Base-by-base conservation (phyloP, 2,113 vertebrate species). In the Pseudolaguvia tuberculata region DNA sequence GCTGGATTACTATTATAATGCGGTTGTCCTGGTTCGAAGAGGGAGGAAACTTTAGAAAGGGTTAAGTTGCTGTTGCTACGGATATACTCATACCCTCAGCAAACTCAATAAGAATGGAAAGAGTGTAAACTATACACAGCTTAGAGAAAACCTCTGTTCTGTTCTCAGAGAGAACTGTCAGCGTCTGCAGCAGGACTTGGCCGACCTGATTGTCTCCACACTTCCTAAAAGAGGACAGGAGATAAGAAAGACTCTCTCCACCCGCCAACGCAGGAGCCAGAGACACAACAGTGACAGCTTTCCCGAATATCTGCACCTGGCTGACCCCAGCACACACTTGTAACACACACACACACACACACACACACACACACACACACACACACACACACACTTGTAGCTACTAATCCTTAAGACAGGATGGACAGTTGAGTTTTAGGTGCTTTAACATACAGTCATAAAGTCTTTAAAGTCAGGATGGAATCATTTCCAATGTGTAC, bases 271-370 rank as follows among this genome's bases (percentile, higher is more conserved):
- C 21, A 81, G 88, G 55, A 85, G 81, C 39, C 81, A 45, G 42
- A 66, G 76, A 83, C 84, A 77, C n/a, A 77, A 78, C 7, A 71
- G 72, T 4, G 85, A 88, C 0, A 39, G 78, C 4, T 61, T 83
- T 1, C 91, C 94, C 0, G 96, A 98, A 76, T 99, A 99, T 80
- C 88, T 99, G 79, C 95, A 99, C 25, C 81, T 99, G 75, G 91
- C 89, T 52, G 94, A 87, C 29, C 86, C 91, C 47, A 88, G 78
- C 63, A 95, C 94, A 59, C 57, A 70, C 67, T 45, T 73, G 47
- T 78, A 76, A 35, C 58, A 75, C 69, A 74, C 56, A 61, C 48
- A 67, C 61, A 67, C 53, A 66, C 63, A n/a, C n/a, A n/a, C n/a
- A n/a, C n/a, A n/a, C n/a, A n/a, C n/a, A n/a, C n/a, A n/a, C n/a